phyloP scores from a whole-genome alignment of 2,113 vertebrate species.

The Apeltes quadracus region DNA sequence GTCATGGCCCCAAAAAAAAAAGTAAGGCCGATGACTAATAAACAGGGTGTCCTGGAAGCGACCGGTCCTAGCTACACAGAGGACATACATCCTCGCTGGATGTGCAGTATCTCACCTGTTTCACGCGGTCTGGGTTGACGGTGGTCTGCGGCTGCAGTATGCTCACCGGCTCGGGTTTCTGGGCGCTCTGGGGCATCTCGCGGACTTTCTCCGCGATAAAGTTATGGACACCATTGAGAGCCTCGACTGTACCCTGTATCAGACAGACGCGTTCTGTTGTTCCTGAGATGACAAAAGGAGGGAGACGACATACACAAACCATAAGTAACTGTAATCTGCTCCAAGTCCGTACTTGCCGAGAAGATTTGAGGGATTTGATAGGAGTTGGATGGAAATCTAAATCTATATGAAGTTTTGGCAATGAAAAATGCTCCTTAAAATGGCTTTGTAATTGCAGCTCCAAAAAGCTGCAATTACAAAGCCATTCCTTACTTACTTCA shows the following conservation, averaged over 20 bases:
- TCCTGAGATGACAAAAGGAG: constrained; percentile 80
- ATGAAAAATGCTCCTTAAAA: constrained; percentile 44
- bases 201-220: constrained; percentile 99
- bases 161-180: constrained; percentile 99
- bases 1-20: constrained; percentile 61
- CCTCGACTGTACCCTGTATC: constrained; percentile 99
- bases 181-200: constrained; percentile 99
- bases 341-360: constrained; percentile 21
- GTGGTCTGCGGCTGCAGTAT: constrained; percentile 99
- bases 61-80: constrained; percentile 21
- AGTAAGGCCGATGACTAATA: constrained; percentile 44
- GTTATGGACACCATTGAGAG: constrained; percentile 98
- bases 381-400: constrained; percentile 24
- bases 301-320: constrained; percentile 31
- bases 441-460: no score
- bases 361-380: constrained; percentile 37
- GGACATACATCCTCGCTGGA: constrained; percentile 25
- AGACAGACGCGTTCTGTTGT: constrained; percentile 98
- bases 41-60: constrained; percentile 52
- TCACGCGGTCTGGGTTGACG: constrained; percentile 98
- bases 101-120: constrained; percentile 89
- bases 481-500: constrained; percentile 43
- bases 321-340: constrained; percentile 31
- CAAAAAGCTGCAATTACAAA: constrained; percentile 53
- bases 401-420: constrained; percentile 44